Percentiles rank a stretch among this genome's conserved stretches.
phyloP scores from a whole-genome alignment of 2,113 vertebrate species.

The Platysternon megacephalum region DNA sequence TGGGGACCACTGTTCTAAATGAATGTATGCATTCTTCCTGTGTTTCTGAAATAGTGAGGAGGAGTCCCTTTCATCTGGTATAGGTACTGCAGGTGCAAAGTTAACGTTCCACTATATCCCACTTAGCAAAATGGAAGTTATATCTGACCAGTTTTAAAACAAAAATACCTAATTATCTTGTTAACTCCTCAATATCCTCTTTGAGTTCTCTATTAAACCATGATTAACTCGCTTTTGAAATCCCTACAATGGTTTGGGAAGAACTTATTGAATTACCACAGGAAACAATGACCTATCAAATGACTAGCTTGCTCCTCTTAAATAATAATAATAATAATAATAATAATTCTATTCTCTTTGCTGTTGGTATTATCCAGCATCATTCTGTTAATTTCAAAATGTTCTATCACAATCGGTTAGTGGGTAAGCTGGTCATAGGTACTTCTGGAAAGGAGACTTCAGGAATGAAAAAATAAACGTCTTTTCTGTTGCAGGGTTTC shows the following conservation, averaged over 20 bases:
- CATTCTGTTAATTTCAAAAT: background rate
- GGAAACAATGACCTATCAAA: background rate
- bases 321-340: too few species aligned
- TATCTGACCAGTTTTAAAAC: background rate
- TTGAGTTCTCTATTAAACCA: background rate
- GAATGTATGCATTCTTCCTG: background rate
- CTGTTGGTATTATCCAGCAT: background rate
- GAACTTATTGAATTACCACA: background rate
- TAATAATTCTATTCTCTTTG: background rate
- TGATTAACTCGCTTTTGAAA: background rate
- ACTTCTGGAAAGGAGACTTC: background rate
- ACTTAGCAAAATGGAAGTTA: background rate
- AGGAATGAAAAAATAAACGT: background rate
- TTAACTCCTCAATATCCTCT: background rate
- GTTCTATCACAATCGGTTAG: background rate
- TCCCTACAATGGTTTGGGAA: background rate
- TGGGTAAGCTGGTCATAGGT: background rate
- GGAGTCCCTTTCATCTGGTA: background rate
- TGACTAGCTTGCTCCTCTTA: background rate
- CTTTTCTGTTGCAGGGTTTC: constrained; percentile 72
- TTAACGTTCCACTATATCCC: background rate
- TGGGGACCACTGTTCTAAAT: background rate
- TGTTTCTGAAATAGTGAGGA: background rate
- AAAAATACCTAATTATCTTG: background rate
- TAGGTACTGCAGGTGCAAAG: background rate